Conservation (phyloP, 2,113 vertebrate genomes). For the Narcine bancroftii region DNA sequence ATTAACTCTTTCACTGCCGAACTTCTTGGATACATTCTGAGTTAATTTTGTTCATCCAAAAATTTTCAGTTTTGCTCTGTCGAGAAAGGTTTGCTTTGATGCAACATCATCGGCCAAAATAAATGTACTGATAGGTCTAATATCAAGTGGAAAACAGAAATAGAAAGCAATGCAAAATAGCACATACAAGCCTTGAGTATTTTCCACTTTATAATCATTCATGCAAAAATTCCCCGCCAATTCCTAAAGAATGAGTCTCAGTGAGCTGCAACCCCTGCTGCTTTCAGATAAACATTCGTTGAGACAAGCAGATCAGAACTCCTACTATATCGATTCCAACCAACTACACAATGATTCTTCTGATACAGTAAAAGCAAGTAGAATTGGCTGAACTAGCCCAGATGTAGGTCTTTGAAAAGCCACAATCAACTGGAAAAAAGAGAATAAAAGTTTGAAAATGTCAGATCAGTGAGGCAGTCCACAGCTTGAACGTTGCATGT, state of each 20-base stretch:
- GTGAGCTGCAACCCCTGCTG: background rate
- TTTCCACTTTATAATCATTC: background rate
- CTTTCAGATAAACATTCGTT: slow-evolving; percentile 17
- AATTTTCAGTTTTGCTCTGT: background rate
- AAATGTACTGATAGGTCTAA: background rate
- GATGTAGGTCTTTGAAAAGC: background rate
- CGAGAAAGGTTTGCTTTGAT: background rate
- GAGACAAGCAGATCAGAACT: slow-evolving; percentile 8
- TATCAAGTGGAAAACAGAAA: background rate
- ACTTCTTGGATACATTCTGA: background rate
- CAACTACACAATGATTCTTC: background rate
- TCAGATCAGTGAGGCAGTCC: background rate
- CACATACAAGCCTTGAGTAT: background rate
- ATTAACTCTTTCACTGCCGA: slow-evolving; percentile 17
- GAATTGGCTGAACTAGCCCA: background rate
- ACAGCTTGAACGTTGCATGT: background rate
- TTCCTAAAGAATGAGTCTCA: slow-evolving; percentile 10
- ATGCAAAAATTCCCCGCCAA: background rate
- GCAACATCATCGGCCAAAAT: background rate
- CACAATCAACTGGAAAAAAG: slow-evolving; percentile 2
- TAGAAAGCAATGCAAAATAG: background rate
- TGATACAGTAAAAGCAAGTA: background rate
- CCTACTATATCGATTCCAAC: slow-evolving; percentile 23
- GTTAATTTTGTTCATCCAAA: background rate
- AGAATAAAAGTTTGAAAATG: background rate